A percentile compares a stretch with the other conserved stretches of the same genome.
These are phyloP conservation scores for Latrodectus geometricus DNA, from an alignment of 1,140 invertebrate species.

Conservation along the genomic window DNA sequence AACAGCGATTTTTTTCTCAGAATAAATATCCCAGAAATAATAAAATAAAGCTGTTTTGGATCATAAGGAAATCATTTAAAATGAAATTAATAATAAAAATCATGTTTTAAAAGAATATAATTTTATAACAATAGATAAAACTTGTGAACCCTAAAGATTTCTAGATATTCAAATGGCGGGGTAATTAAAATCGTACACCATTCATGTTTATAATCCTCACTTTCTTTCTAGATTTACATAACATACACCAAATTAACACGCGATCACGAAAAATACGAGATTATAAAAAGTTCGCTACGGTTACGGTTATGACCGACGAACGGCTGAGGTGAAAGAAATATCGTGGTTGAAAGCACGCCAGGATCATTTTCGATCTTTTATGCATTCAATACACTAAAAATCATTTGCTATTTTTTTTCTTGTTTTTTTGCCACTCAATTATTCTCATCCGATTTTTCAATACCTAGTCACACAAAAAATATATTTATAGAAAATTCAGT, in stretches of 20 bases:
- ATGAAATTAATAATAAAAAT: too few species aligned
- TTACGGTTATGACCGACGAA: slow-evolving; percentile 14
- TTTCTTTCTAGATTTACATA: background rate
- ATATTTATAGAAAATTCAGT: slow-evolving; percentile 53
- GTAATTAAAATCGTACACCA: too few species aligned
- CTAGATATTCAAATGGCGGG: too few species aligned
- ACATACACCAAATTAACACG: background rate
- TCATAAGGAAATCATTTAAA: too few species aligned
- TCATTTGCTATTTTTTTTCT: slow-evolving; percentile 4
- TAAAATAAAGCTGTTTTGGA: too few species aligned
- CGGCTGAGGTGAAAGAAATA: slow-evolving; percentile 3
- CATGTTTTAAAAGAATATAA: too few species aligned
- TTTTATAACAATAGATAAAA: too few species aligned
- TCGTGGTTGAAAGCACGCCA: slow-evolving; percentile 16
- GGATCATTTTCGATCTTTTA: background rate
- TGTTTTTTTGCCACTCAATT: background rate
- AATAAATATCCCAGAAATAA: too few species aligned
- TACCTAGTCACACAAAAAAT: slow-evolving; percentile 25
- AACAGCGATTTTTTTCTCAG: too few species aligned
- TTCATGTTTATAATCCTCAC: too few species aligned
- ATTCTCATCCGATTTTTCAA: background rate
- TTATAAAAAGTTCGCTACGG: slow-evolving; percentile 11
- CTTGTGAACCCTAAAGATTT: too few species aligned
- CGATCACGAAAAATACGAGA: slow-evolving; percentile 5
- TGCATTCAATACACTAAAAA: slow-evolving; percentile 18